Conservation (phyloP, 2,113 vertebrate species). For the Megaceryle torquata region DNA sequence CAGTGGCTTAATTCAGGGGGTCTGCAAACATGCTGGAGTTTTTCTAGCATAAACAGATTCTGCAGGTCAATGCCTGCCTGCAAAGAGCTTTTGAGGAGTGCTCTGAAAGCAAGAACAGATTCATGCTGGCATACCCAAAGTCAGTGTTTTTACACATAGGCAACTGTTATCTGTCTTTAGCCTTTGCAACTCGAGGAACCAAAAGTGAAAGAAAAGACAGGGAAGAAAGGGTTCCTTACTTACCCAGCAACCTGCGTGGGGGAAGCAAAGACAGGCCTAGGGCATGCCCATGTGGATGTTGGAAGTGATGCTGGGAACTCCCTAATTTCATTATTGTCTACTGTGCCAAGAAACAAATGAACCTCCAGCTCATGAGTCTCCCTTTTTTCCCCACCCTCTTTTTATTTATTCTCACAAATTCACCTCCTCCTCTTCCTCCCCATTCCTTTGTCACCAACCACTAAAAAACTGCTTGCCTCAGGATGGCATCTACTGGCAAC, state of each 20-base stretch:
- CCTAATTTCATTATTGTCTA: neutral
- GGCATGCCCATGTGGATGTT: neutral
- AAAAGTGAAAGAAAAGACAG: neutral
- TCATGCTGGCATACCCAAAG: neutral
- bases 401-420: neutral
- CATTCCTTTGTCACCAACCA: neutral
- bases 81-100: neutral
- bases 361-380: neutral
- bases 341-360: neutral
- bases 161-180: neutral
- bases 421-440: neutral
- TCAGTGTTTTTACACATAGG: neutral
- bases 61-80: neutral
- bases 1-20: neutral
- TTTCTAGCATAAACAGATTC: neutral
- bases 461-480: neutral
- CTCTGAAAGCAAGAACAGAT: neutral
- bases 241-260: fast-evolving
- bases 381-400: neutral
- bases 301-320: neutral
- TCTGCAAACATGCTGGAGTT: neutral
- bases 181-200: neutral
- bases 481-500: neutral
- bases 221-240: neutral
- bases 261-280: neutral